Percentiles rank a stretch among this genome's conserved stretches.
phyloP scores from a whole-genome alignment of 2,113 vertebrate genomes.

The Pangasianodon hypophthalmus region DNA sequence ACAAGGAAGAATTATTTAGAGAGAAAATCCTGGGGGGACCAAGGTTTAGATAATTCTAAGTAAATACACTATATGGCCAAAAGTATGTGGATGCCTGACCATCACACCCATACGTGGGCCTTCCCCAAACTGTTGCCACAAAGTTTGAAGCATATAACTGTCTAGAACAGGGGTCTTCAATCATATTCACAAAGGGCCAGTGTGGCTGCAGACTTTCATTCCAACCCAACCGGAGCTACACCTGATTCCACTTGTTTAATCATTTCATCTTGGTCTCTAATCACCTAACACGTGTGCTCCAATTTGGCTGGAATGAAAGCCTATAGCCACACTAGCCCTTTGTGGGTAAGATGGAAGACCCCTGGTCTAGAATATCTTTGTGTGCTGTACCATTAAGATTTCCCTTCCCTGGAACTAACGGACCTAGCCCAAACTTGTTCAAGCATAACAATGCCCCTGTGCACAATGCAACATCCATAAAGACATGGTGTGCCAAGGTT shows the following conservation, averaged over 20 bases:
- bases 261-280: neutral
- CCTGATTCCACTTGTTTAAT: neutral
- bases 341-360: neutral
- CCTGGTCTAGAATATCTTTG: neutral
- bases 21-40: too few species aligned
- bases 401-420: neutral
- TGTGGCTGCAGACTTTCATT: neutral
- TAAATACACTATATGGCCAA: neutral
- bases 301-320: neutral
- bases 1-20: too few species aligned
- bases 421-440: neutral
- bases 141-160: neutral
- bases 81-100: neutral
- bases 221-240: neutral
- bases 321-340: neutral
- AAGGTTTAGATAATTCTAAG: conserved; percentile 2
- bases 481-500: neutral
- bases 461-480: neutral
- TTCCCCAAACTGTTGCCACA: neutral
- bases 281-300: neutral
- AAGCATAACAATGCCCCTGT: neutral
- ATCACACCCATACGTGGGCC: neutral
- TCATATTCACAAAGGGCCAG: neutral
- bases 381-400: neutral
- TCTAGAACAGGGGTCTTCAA: neutral